phyloP scores from a whole-genome alignment of 1,140 invertebrate species.

The Parapsyche elsis region DNA sequence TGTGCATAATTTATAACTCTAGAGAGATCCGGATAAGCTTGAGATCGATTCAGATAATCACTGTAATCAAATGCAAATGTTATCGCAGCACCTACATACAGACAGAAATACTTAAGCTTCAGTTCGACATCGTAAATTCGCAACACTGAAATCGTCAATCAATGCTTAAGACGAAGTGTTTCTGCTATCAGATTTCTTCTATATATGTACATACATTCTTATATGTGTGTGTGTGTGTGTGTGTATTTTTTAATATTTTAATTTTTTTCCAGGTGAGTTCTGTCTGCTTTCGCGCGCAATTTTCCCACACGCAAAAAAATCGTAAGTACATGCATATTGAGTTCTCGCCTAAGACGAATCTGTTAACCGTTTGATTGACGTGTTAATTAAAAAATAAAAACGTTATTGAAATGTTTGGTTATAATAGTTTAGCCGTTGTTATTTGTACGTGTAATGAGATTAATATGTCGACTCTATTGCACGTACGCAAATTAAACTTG shows the following conservation, averaged over 20 bases:
- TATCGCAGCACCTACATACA: no score
- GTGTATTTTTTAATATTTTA: no score
- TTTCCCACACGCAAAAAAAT: no score
- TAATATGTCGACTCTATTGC: not conserved
- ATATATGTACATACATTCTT: no score
- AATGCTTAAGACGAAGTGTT: not conserved
- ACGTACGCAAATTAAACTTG: not conserved
- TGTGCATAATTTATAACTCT: not conserved
- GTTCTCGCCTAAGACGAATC: not conserved
- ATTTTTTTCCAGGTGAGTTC: no score
- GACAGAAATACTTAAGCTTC: no score
- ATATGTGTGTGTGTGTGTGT: no score
- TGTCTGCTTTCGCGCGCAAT: no score
- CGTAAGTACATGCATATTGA: not conserved
- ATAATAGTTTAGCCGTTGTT: not conserved
- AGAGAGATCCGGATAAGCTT: not conserved
- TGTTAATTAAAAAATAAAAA: constrained; percentile 7
- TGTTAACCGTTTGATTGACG: constrained; percentile 20
- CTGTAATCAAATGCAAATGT: constrained; percentile 1
- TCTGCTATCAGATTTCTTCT: no score
- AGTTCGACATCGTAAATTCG: no score
- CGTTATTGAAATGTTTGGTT: not conserved
- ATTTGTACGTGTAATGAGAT: not conserved
- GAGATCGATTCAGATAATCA: not conserved
- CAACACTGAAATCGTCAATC: not conserved